Evolutionary conservation across 2,888 invertebrate species (phyloP).

Genomic region (Steinernema scapterisci): DNA sequence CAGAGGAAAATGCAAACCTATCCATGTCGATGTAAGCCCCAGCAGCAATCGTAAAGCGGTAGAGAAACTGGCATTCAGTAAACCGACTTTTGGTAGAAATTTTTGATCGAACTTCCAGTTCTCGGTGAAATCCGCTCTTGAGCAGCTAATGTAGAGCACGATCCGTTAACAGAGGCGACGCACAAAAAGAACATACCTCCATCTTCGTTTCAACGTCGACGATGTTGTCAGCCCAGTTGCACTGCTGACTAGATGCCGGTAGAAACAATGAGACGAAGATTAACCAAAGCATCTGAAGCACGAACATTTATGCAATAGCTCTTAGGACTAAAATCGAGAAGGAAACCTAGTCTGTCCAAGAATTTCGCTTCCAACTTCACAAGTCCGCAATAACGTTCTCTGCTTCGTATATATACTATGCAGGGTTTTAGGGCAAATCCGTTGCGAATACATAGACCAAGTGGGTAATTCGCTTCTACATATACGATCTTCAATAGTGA

Average conservation of each 20-base stretch:
- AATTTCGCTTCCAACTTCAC: too few species aligned
- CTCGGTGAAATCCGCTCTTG: slow-evolving; percentile 6
- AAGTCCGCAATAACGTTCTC: too few species aligned
- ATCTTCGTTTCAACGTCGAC: background rate
- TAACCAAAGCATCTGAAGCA: background rate
- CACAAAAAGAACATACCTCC: background rate
- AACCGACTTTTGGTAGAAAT: background rate
- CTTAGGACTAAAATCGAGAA: too few species aligned
- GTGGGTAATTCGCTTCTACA: too few species aligned
- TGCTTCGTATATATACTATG: too few species aligned
- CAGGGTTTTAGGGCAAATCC: too few species aligned
- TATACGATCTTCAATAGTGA: too few species aligned
- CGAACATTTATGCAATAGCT: too few species aligned
- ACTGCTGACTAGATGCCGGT: background rate
- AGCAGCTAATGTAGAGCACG: background rate
- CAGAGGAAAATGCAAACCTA: background rate
- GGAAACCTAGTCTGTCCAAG: too few species aligned
- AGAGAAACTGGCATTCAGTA: slow-evolving; percentile 7
- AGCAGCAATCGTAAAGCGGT: background rate
- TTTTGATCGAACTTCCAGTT: background rate
- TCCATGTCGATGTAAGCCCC: slow-evolving; percentile 16
- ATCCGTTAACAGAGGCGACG: background rate
- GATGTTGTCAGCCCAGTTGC: background rate
- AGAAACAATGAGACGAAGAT: background rate
- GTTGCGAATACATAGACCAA: too few species aligned